Evolutionary conservation across 37 sponge, comb jelly and placozoan species (phyloP), one percentile per base, ranked within the genome.

Genomic region (Lycopodina hypogea): DNA sequence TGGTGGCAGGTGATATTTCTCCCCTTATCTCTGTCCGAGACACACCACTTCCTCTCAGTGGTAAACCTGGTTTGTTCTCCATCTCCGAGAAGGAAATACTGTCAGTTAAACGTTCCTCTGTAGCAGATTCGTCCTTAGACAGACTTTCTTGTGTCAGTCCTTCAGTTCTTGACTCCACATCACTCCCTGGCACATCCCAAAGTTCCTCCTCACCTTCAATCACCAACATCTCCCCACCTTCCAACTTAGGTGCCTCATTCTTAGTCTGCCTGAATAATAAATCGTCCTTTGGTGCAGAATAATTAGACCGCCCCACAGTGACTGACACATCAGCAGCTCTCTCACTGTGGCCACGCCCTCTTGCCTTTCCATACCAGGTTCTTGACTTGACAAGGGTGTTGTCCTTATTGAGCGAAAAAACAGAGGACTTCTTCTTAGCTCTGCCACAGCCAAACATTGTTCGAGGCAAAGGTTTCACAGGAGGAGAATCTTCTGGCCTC

Each of bases 301-400:
- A 6, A 60, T 60, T 45, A 45, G 48, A 45, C 48, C 48, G 4
- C 9, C 48, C 48, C 48, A 45, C 48, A 9, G 48, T 9, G 48
- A 45, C 48, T 45, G 9, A 4, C 8, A 9, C 48, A 4, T 45
- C 9, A 4, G 48, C 4, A 45, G 9, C 4, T 12, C 4, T 45
- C 48, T 4, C 56, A 35, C 28, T 34, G 12, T 45, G 53, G 21
- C 81, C 81, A 0, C 81, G 39, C 18, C 81, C 81, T 60, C 81
- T 81, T 4, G 65, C 81, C 61, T 59, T 68, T 48, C 71, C 81
- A 21, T 71, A 40, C 42, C n/a, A 38, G 12, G 8, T n/a, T 15
- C 22, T 42, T 0, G 71, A 78, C 34, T 67, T 68, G 32, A 61
- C 48, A 21, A 81, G 62, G 17, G 39, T 61, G 11, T 71, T 71